Base-by-base conservation (phyloP, 92 coral and sea anemone genomes). In the Nematostella vectensis region DNA sequence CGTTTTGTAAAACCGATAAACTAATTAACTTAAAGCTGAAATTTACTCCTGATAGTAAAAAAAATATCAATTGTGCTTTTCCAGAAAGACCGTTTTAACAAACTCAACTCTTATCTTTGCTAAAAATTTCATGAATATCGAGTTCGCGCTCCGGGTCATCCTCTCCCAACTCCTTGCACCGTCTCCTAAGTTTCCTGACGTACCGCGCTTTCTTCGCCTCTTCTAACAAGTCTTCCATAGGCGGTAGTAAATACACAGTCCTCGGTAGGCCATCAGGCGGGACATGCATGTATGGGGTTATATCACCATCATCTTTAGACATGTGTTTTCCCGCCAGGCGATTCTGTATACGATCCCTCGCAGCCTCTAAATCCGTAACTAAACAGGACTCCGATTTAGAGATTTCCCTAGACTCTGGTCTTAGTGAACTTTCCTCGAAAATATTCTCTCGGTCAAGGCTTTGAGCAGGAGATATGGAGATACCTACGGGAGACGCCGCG, bases 211-310 rank as follows among this genome's bases (percentile, higher is more conserved):
- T 93, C 52, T 81, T 87, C 15, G 99, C 99, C 63, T 93, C 99
- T 38, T 42, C 42, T 28, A 93, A 48, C 4, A 93, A 68, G 21
- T 86, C 88, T 25, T 73, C 69, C 29, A 93, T 59, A 0, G 99
- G 99, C 0, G 99, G 99, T 6, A 93, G 65, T 2, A 93, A 59
- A 31, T 86, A 93, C 1, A 83, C 83, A 0, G 99, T 93, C 29
- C 99, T 42, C 2, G 95, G 95, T 19, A 88, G 40, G 13, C 99
- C 99, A 45, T 93, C 99, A 1, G 99, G 99, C n/a, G 99, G 99
- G 3, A 83, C 99, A 42, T 93, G 80, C 63, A 86, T 81, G 48
- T 62, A 93, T 0, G 88, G 81, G 1, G 70, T 77, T 2, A 83
- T 29, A 24, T 81, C 89, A 26, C 53, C 59, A 52, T 72, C 57